phyloP scores from a whole-genome alignment of 1,140 invertebrate genomes.

The Drosophila persimilis region DNA sequence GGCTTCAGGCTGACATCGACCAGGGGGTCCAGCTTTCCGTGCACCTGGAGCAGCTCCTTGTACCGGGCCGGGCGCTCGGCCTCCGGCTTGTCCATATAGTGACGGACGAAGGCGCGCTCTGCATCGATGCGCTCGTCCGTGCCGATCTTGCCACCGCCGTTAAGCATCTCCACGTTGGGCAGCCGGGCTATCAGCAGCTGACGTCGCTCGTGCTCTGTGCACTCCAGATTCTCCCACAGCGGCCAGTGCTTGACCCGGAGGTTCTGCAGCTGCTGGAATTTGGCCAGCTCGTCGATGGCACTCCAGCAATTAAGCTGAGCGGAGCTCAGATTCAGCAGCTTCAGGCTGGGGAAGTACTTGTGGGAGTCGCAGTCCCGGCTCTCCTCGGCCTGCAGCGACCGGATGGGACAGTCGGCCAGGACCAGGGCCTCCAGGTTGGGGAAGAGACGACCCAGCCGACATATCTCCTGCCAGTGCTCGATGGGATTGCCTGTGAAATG shows the following conservation, averaged over 20 bases:
- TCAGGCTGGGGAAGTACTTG: constrained; percentile 85
- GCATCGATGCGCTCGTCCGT: constrained; percentile 94
- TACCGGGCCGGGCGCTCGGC: constrained; percentile 91
- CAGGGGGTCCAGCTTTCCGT: constrained; percentile 93
- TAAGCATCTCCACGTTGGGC: constrained; percentile 92
- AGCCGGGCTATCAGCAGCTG: constrained; percentile 93
- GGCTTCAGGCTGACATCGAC: constrained; percentile 93
- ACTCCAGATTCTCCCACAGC: constrained; percentile 89
- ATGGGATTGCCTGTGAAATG: constrained; percentile 94
- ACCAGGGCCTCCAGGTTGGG: constrained; percentile 92
- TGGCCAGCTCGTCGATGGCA: constrained; percentile 92
- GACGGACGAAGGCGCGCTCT: constrained; percentile 95
- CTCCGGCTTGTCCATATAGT: constrained; percentile 94
- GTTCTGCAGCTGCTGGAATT: constrained; percentile 92
- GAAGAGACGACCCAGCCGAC: constrained; percentile 92
- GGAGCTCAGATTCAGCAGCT: constrained; percentile 92
- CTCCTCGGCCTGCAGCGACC: constrained; percentile 50
- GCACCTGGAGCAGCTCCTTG: constrained; percentile 90
- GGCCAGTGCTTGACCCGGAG: constrained; percentile 90
- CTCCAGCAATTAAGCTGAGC: constrained; percentile 92
- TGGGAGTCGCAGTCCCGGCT: constrained; percentile 82
- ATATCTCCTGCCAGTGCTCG: constrained; percentile 91
- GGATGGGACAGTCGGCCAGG: constrained; percentile 91
- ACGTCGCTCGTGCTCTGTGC: constrained; percentile 93
- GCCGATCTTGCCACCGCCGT: constrained; percentile 93